These are phyloP conservation scores for Sus scrofa DNA, from an alignment of 2,113 vertebrate species.

Conservation along the genomic window T2T-Sscrofa CM000812.6:174080001-174080500, in stretches of 20 bases:
- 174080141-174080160: not conserved
- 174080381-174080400: no score
- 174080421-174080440: no score
- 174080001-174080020: no score
- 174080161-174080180: not conserved
- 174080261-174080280: not conserved
- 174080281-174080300: not conserved
- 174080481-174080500: no score
- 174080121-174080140: not conserved
- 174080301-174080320: not conserved
- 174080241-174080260: not conserved
- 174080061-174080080: constrained; percentile 12
- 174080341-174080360: not conserved
- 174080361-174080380: not conserved
- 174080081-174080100: not conserved
- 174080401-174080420: no score
- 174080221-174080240: not conserved
- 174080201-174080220: not conserved
- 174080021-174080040: not conserved
- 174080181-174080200: constrained; percentile 23
- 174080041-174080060: not conserved
- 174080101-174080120: not conserved
- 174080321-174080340: not conserved
- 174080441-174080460: no score
- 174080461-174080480: no score